These are phyloP conservation scores for Habropoda laboriosa DNA, from an alignment of 1,140 invertebrate species.

Conservation along the genomic window DNA sequence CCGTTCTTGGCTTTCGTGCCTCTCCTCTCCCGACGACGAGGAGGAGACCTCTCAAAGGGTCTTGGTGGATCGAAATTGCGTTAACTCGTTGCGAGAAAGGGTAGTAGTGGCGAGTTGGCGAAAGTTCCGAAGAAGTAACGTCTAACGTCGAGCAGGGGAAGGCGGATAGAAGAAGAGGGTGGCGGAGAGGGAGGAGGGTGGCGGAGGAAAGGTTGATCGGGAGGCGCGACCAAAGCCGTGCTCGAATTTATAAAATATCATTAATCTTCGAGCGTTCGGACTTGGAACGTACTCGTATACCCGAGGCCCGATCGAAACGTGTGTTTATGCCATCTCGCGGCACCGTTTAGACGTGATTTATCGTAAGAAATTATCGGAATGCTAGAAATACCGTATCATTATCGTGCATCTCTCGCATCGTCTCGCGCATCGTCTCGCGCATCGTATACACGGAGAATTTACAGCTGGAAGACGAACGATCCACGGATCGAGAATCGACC, in stretches of 20 bases:
- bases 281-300: constrained; percentile 51
- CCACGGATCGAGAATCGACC: constrained; percentile 40
- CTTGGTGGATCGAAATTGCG: constrained; percentile 57
- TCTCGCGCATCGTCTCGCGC: constrained; percentile 41
- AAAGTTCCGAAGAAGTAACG: constrained; percentile 24
- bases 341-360: constrained; percentile 80
- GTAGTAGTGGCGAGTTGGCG: constrained; percentile 1
- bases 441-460: constrained; percentile 55
- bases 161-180: not conserved
- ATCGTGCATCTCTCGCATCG: constrained; percentile 68
- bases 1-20: not conserved
- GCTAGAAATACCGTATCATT: constrained; percentile 81
- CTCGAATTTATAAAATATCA: constrained; percentile 77
- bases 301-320: constrained; percentile 69
- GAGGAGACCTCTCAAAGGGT: constrained; percentile 50
- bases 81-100: constrained; percentile 44
- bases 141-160: constrained; percentile 1
- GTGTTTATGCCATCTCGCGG: constrained; percentile 79
- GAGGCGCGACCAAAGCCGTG: constrained; percentile 50
- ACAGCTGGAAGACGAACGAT: constrained; percentile 46
- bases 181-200: too few species aligned
- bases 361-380: constrained; percentile 80
- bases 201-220: constrained; percentile 14
- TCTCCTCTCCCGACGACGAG: too few species aligned
- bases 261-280: constrained; percentile 67